phyloP scores from a whole-genome alignment of 2,797 vertebrate genomes.

The Ceryle rudis region DNA sequence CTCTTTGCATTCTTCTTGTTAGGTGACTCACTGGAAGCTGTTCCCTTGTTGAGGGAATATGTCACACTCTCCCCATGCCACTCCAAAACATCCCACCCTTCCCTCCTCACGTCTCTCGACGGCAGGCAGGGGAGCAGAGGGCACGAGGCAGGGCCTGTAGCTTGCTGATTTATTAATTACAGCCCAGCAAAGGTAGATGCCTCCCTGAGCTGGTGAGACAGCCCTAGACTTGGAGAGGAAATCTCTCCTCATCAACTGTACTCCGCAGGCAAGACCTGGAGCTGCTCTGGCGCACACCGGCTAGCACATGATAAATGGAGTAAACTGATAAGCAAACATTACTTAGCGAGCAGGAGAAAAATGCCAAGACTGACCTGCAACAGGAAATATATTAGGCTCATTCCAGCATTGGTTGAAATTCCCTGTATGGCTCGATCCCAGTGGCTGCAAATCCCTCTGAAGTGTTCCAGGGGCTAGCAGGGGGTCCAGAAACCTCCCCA shows the following conservation, averaged over 20 bases:
- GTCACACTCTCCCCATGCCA: background rate
- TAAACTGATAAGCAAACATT: background rate
- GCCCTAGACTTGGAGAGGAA: background rate
- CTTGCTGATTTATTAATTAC: background rate
- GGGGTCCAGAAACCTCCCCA: fast-evolving
- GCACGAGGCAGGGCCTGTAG: fast-evolving
- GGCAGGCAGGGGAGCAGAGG: background rate
- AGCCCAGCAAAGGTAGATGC: background rate
- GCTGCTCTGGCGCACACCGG: background rate
- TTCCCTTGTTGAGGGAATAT: too few species aligned
- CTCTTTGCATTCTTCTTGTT: background rate
- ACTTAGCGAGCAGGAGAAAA: background rate
- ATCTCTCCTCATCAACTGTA: background rate
- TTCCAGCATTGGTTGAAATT: background rate
- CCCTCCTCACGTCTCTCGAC: fast-evolving
- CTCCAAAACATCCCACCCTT: background rate
- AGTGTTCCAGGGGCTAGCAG: background rate
- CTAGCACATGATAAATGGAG: background rate
- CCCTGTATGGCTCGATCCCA: background rate
- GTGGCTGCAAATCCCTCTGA: background rate
- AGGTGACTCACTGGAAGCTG: background rate
- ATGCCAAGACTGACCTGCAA: background rate
- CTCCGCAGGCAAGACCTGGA: background rate
- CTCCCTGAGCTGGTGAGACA: background rate
- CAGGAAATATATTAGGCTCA: background rate